Evolutionary conservation across 2,113 vertebrate species (phyloP), one percentile per base, ranked within the genome.

Genomic region (Pluvianellus socialis): DNA sequence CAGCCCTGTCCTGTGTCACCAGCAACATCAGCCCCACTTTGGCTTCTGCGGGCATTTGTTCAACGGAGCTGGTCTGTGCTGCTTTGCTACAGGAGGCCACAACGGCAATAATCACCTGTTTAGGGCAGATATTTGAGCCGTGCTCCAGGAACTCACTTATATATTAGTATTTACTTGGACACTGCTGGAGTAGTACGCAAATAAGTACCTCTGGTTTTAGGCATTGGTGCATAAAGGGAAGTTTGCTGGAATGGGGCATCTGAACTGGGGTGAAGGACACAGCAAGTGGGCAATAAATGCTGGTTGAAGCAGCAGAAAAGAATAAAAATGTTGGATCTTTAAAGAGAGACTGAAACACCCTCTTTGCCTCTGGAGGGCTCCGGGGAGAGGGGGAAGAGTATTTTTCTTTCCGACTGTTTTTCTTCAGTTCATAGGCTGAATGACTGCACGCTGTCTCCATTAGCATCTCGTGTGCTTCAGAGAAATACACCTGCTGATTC

Each of bases 401-500:
- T 74, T 91, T 75, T 73, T 73, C 45, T n/a, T 79, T 94, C 65
- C 0, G 7, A 3, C n/a, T 90, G 40, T 92, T 63, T 79, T 70
- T 53, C 47, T 87, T 58, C 86, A 59, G 26, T 67, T 88, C 50
- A 42, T 33, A 50, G 61, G 84, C 40, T 90, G 53, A 87, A 53
- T 35, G 89, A 65, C 75, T 77, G 74, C 91, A 56, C 0, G 8
- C 42, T 86, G 79, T 55, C 72, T 92, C 77, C 85, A 90, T 88
- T 82, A 94, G 74, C 83, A 90, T 56, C 90, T 88, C 0, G 1
- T 83, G 74, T 42, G 86, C 77, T 95, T 70, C 38, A 68, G 73
- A 91, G 76, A 52, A 82, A 81, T 20, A 26, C 86, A 97, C 94
- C 95, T 94, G 94, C 95, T 87, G 86, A 65, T 83, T 94, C 33